phyloP scores from a whole-genome alignment of 2,113 vertebrate genomes.

The Oreochromis spilurus region DNA sequence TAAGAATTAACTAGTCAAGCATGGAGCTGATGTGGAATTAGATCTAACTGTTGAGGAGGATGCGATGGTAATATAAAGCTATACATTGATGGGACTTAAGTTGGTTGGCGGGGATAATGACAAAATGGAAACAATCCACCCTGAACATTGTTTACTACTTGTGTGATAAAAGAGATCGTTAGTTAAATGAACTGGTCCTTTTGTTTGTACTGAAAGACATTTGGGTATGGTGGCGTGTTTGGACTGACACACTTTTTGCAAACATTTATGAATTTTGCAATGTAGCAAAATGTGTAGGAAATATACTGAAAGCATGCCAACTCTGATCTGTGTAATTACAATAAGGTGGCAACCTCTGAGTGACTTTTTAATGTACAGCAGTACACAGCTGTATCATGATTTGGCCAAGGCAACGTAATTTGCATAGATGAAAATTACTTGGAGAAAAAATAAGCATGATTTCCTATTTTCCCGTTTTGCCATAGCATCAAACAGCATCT shows the following conservation, averaged over 20 bases:
- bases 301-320: background rate
- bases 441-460: background rate
- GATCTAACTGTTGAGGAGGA: constrained; percentile 1
- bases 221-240: background rate
- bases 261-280: background rate
- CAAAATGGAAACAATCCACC: background rate
- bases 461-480: background rate
- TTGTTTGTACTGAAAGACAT: background rate
- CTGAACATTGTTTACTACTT: background rate
- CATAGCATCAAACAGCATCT: background rate
- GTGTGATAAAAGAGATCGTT: constrained; percentile 4
- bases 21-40: constrained; percentile 3
- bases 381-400: background rate
- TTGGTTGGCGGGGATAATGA: constrained; percentile 15
- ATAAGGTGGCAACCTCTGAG: background rate
- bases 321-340: background rate
- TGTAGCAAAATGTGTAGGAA: background rate
- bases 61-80: background rate
- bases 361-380: background rate
- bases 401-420: background rate
- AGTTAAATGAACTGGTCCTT: constrained; percentile 16
- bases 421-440: background rate
- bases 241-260: background rate
- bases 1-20: constrained; percentile 16
- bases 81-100: constrained; percentile 12